phyloP scores from a whole-genome alignment of 2,797 vertebrate genomes.

The Cheracebus regulus region DNA sequence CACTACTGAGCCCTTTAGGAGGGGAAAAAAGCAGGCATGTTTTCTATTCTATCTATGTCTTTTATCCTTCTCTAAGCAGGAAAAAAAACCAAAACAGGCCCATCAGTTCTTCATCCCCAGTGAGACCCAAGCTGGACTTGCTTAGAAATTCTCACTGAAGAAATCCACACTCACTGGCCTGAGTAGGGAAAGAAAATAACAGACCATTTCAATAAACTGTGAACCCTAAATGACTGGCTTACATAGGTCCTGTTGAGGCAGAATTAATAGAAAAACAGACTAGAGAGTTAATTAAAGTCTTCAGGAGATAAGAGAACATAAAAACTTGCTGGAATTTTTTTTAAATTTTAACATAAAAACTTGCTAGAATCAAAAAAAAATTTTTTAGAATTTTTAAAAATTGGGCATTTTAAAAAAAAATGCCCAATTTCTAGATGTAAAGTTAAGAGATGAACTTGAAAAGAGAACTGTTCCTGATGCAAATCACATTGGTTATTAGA shows the following conservation, averaged over 20 bases:
- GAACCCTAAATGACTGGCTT: background rate
- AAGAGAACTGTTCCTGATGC: background rate
- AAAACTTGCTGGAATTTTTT: background rate
- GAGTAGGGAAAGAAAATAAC: background rate
- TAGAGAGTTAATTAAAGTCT: background rate
- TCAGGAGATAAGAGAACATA: background rate
- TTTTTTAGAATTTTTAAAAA: no score
- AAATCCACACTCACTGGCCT: background rate
- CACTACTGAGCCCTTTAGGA: background rate
- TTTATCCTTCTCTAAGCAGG: background rate
- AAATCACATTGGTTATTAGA: background rate
- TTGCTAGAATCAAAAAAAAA: no score
- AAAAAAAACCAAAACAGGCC: background rate
- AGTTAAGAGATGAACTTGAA: background rate
- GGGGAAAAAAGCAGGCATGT: background rate
- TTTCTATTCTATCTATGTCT: background rate
- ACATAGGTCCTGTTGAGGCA: background rate
- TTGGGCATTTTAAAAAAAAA: no score
- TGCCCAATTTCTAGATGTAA: background rate
- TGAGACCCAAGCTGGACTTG: background rate
- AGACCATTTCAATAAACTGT: background rate
- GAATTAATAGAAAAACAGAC: background rate
- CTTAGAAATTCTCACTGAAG: background rate
- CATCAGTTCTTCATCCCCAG: background rate
- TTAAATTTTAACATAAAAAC: no score